These are phyloP conservation scores for Rhodinocichla rosea DNA, from an alignment of 2,113 vertebrate genomes.

Conservation along the genomic window DNA sequence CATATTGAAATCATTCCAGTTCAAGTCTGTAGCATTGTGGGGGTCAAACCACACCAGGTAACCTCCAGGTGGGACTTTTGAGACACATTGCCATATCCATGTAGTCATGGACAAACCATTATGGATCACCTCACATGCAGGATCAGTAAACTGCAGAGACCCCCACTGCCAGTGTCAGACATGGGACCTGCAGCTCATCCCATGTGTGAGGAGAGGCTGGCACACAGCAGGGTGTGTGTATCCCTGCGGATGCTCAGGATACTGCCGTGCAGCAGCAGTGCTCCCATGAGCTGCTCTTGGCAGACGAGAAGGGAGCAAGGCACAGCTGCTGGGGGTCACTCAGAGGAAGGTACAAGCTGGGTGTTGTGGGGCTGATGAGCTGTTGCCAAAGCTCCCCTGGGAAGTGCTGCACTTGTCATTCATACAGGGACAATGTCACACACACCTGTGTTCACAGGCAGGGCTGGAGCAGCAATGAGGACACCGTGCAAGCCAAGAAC, in stretches of 20 bases:
- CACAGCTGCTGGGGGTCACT: background rate
- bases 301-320: background rate
- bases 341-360: background rate
- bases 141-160: background rate
- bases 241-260: no score
- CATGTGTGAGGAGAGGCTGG: background rate
- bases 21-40: background rate
- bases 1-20: background rate
- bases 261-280: rapidly evolving
- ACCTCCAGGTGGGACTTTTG: background rate
- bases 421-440: rapidly evolving
- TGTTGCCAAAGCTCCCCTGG: background rate
- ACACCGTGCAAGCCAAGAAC: rapidly evolving
- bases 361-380: background rate
- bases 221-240: rapidly evolving
- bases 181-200: background rate
- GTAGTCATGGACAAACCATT: background rate
- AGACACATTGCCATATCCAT: rapidly evolving
- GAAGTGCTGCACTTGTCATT: background rate
- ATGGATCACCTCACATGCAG: background rate
- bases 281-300: background rate
- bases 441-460: background rate
- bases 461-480: background rate
- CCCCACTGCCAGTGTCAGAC: background rate
- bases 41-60: rapidly evolving